These are phyloP conservation scores for Anguilla obscura DNA, from an alignment of 2,797 vertebrate genomes.

Conservation along the genomic window DNA sequence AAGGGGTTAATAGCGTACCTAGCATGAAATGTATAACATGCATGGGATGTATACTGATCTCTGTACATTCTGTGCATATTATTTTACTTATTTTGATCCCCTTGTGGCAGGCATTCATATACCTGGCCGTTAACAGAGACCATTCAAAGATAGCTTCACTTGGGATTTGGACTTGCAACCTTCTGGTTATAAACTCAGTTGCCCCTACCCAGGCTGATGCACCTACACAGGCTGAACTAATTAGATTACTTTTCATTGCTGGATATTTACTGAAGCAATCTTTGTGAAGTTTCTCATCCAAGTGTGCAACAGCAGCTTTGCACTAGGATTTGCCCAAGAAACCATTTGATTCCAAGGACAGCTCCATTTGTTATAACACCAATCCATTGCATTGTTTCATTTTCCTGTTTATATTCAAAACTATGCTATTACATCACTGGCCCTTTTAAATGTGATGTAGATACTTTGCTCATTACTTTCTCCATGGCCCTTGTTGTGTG, in stretches of 20 bases:
- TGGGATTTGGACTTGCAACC: background rate
- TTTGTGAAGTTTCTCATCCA: too few relatives aligned
- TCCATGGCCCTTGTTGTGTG: constrained; percentile 3
- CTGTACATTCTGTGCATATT: background rate
- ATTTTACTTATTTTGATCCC: background rate
- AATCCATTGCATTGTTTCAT: background rate
- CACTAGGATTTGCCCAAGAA: background rate
- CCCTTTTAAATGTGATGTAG: background rate
- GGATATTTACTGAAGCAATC: background rate
- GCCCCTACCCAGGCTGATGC: background rate
- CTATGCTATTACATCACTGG: background rate
- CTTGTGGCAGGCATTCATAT: background rate
- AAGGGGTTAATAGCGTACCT: background rate
- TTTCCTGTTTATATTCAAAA: too few relatives aligned
- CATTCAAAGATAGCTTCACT: background rate
- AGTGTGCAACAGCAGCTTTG: background rate
- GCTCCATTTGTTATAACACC: background rate
- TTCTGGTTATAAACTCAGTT: background rate
- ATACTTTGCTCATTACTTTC: constrained; percentile 21
- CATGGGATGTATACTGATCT: background rate
- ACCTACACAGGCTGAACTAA: background rate
- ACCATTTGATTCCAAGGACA: background rate
- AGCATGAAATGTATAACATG: background rate
- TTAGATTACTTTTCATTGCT: background rate
- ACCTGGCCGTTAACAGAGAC: background rate